Evolutionary conservation across 2,797 vertebrate species (phyloP).

Genomic region (Pseudopleuronectes americanus): DNA sequence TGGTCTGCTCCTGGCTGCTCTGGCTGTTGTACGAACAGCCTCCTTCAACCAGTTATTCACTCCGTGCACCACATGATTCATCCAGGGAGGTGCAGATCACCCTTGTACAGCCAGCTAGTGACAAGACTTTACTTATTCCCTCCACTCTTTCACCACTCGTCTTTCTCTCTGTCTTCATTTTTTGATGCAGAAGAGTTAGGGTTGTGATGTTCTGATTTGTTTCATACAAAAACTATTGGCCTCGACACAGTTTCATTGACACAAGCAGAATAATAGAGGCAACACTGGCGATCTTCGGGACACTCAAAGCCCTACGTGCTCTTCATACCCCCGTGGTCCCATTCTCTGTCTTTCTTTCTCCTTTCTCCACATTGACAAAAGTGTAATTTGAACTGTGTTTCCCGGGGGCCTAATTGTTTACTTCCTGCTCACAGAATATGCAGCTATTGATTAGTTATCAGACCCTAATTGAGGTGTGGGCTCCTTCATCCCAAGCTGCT

Average conservation of each 20-base stretch:
- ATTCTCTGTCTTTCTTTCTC: slow-evolving; percentile 40
- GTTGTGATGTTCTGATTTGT: too few relatives aligned
- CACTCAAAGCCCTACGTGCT: slow-evolving; percentile 23
- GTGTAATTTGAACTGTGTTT: slow-evolving; percentile 94
- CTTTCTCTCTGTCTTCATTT: slow-evolving; percentile 16
- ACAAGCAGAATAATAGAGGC: background rate
- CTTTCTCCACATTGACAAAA: slow-evolving; percentile 85
- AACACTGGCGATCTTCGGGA: background rate
- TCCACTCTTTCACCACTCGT: slow-evolving; percentile 35
- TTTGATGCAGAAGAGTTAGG: slow-evolving; percentile 20
- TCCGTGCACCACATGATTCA: slow-evolving; percentile 62
- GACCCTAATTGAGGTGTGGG: slow-evolving; percentile 93
- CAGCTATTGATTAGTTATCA: slow-evolving; percentile 98
- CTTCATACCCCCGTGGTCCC: slow-evolving; percentile 19
- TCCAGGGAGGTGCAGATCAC: slow-evolving; percentile 65
- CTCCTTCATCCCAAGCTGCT: slow-evolving; percentile 86
- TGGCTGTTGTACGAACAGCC: slow-evolving; percentile 58
- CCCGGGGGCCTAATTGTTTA: slow-evolving; percentile 94
- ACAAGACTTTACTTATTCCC: slow-evolving; percentile 59
- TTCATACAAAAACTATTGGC: too few relatives aligned
- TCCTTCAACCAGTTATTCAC: slow-evolving; percentile 62
- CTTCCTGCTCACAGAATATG: slow-evolving; percentile 96
- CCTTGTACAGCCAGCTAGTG: slow-evolving; percentile 39
- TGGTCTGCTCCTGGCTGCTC: slow-evolving; percentile 65
- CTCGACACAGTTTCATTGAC: background rate